A percentile compares a stretch with the other conserved stretches of the same genome.
These are phyloP conservation scores for Euzetes globulus DNA, from an alignment of 2,888 invertebrate genomes.

Conservation along the genomic window DNA sequence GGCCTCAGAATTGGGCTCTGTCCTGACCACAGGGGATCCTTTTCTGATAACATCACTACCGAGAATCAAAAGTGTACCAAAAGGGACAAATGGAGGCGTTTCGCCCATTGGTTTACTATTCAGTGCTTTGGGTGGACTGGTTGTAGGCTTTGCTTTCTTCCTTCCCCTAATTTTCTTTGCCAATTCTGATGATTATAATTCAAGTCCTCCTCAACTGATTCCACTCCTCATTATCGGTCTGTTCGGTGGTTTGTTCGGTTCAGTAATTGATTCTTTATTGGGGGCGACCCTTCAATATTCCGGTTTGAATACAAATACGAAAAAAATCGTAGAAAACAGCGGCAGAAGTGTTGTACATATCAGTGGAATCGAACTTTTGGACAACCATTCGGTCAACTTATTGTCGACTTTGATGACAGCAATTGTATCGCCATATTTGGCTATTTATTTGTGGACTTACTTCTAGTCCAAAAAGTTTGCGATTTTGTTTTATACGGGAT, in stretches of 20 bases:
- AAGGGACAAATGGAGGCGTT: slow-evolving; percentile 81
- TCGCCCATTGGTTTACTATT: slow-evolving; percentile 54
- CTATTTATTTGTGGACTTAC: slow-evolving; percentile 45
- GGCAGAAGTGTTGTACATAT: slow-evolving; percentile 64
- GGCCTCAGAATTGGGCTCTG: slow-evolving; percentile 79
- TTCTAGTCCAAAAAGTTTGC: neutral
- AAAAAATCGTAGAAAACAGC: slow-evolving; percentile 63
- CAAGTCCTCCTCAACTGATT: slow-evolving; percentile 57
- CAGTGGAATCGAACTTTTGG: slow-evolving; percentile 64
- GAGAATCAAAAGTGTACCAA: slow-evolving; percentile 66
- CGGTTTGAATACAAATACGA: slow-evolving; percentile 58
- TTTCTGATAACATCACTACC: slow-evolving; percentile 64
- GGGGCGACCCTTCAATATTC: slow-evolving; percentile 81
- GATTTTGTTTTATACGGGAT: too few species aligned
- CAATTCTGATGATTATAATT: slow-evolving; percentile 34
- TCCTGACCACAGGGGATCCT: slow-evolving; percentile 61
- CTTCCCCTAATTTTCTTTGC: slow-evolving; percentile 58
- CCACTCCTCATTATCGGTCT: slow-evolving; percentile 65
- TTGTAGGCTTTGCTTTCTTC: slow-evolving; percentile 66
- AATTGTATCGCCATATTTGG: slow-evolving; percentile 60
- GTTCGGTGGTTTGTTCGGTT: slow-evolving; percentile 68
- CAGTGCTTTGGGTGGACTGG: slow-evolving; percentile 60
- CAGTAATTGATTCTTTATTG: slow-evolving; percentile 69
- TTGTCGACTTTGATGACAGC: slow-evolving; percentile 68
- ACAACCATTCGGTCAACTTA: slow-evolving; percentile 82